Base-by-base conservation (phyloP, 2,113 vertebrate genomes). In the Dicerorhinus sumatrensis region DNA sequence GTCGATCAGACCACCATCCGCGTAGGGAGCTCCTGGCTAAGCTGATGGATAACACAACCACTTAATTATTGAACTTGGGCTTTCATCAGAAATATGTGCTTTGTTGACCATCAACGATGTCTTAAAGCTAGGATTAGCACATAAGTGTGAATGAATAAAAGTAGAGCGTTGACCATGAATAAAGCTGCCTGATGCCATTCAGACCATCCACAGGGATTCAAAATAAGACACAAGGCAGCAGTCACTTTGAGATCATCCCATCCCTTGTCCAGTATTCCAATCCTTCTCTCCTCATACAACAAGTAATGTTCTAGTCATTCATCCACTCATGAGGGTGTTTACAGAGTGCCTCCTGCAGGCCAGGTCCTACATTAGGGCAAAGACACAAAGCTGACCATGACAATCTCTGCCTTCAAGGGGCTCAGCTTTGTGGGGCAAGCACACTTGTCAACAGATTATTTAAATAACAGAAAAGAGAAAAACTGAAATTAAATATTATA, bases 131-230 rank as follows among this genome's bases (percentile, higher is more conserved):
- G 23, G 56, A 70, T 56, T 31, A n/a, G 11, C 3, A 29, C 5
- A 1, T 54, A 54, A 14, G 3, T 8, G 2, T 2, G 46, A 48
- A 14, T 27, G 36, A 51, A 10, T 8, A 7, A 21, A 6, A 16
- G 33, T 6, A 1, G 23, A 1, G 18, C 18, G 14, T 2, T 16
- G 31, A 56, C 63, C 0, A 0, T 23, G 70, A 54, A 67, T 1
- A 36, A 56, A 63, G 31, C 69, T 13, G 2, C 33, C 23, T 5
- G 11, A n/a, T 48, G 63, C 33, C 81, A 21, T 48, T 25, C 39
- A 51, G 54, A 29, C 12, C 16, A 4, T 70, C 18, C 8, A 8
- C 2, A 9, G 21, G 9, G 11, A 13, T n/a, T 25, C n/a, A 6
- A 4, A 60, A 27, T 7, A 4, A 29, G 73, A 58, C 16, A 4